These are phyloP conservation scores for Eupithecia abbreviata DNA, from an alignment of 2,888 invertebrate species.

Conservation along the genomic window DNA sequence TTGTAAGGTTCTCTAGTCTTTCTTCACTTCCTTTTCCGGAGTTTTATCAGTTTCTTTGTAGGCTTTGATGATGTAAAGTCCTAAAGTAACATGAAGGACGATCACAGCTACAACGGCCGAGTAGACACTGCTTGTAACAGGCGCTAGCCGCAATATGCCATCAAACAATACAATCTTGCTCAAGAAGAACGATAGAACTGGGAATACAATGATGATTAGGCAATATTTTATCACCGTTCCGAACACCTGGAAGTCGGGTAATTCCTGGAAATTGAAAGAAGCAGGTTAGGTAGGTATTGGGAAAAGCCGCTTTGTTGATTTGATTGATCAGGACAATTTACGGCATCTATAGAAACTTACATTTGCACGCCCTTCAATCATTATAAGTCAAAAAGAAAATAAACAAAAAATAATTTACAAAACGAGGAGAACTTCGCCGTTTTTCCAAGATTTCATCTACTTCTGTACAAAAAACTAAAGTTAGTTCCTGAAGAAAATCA, in stretches of 20 bases:
- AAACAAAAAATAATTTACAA: slow-evolving; percentile 43
- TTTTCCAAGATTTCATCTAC: slow-evolving; percentile 12
- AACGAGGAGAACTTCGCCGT: slow-evolving; percentile 20
- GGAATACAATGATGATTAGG: slow-evolving; percentile 89
- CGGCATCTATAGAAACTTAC: slow-evolving; percentile 59
- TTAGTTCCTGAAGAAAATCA: slow-evolving; percentile 11
- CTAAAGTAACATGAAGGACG: slow-evolving; percentile 89
- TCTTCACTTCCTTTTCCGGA: slow-evolving; percentile 68
- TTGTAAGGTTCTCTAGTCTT: slow-evolving; percentile 64
- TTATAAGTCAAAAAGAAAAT: slow-evolving; percentile 68
- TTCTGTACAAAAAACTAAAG: slow-evolving; percentile 3
- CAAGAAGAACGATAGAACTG: slow-evolving; percentile 89
- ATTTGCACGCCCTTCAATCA: slow-evolving; percentile 82
- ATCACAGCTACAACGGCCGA: slow-evolving; percentile 90
- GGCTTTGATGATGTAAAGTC: slow-evolving; percentile 90
- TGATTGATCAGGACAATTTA: not conserved
- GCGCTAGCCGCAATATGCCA: slow-evolving; percentile 81
- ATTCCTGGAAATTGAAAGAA: slow-evolving; percentile 77
- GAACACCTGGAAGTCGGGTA: slow-evolving; percentile 88
- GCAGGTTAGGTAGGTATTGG: slow-evolving; percentile 2
- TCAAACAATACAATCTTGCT: slow-evolving; percentile 89
- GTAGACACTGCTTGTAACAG: slow-evolving; percentile 89
- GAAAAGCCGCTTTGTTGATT: slow-evolving; percentile 14
- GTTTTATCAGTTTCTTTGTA: slow-evolving; percentile 84
- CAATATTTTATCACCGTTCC: slow-evolving; percentile 90